Percentiles rank a stretch among this genome's conserved stretches.
phyloP scores from a whole-genome alignment of 1,140 invertebrate species.

The Brachionus rubens region DNA sequence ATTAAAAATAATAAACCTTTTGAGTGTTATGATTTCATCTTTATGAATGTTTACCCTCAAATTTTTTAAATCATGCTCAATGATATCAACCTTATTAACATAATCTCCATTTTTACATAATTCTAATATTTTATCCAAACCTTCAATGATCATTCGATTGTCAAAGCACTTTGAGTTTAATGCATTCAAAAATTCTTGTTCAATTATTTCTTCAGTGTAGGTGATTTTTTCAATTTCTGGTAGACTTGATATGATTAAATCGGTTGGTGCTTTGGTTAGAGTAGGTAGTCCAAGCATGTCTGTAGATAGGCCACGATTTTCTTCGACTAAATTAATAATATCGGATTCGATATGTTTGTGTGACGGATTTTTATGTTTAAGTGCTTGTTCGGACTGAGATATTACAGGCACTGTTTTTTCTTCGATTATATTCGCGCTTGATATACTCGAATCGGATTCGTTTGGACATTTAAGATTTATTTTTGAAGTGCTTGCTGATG shows the following conservation, averaged over 20 bases:
- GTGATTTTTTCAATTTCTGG: slow-evolving; percentile 12
- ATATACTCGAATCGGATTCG: neutral
- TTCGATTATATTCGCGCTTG: neutral
- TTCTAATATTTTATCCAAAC: slow-evolving; percentile 8
- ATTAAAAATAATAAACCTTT: too few relatives aligned
- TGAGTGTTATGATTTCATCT: neutral
- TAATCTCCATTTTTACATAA: neutral
- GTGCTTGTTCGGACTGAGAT: neutral
- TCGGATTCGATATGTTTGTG: slow-evolving; percentile 10
- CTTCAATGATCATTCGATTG: neutral
- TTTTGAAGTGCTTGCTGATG: slow-evolving; percentile 10
- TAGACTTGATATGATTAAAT: slow-evolving; percentile 2
- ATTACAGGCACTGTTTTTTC: neutral
- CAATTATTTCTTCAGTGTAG: neutral
- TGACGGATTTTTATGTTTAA: neutral
- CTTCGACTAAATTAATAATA: neutral
- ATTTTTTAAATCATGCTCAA: neutral
- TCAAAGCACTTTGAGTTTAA: neutral
- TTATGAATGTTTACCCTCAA: neutral
- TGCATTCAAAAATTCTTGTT: slow-evolving; percentile 1
- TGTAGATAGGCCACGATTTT: slow-evolving; percentile 14
- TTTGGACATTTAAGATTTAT: neutral
- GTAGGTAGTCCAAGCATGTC: slow-evolving; percentile 40
- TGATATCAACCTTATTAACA: neutral
- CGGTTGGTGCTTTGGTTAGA: neutral